A percentile compares a stretch with the other conserved stretches of the same genome.
Evolutionary conservation across 1,140 invertebrate species (phyloP).

Genomic region (Choristoneura fumiferana): DNA sequence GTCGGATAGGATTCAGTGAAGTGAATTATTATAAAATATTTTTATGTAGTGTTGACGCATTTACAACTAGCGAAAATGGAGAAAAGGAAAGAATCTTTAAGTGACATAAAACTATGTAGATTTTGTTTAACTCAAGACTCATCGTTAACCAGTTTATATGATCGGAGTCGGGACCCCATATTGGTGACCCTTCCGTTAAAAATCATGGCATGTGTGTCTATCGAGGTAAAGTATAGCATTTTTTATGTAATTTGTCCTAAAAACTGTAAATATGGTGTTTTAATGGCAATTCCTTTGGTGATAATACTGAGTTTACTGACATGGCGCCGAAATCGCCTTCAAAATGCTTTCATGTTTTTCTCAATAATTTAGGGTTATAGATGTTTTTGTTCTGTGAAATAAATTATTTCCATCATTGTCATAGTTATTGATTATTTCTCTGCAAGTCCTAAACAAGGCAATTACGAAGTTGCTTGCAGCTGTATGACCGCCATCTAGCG

Average conservation of each 20-base stretch:
- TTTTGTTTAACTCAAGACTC: constrained; percentile 83
- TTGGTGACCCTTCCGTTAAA: constrained; percentile 83
- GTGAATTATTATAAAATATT: neutral
- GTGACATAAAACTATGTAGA: constrained; percentile 83
- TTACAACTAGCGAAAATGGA: constrained; percentile 74
- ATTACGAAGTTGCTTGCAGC: neutral
- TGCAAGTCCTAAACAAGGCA: neutral
- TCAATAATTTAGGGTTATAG: neutral
- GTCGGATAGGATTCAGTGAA: constrained; percentile 1
- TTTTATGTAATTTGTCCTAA: neutral
- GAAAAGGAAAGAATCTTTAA: constrained; percentile 79
- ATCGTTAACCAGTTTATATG: constrained; percentile 82
- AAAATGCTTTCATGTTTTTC: neutral
- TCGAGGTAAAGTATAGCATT: constrained; percentile 82
- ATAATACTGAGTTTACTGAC: constrained; percentile 8
- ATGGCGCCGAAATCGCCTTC: constrained; percentile 38
- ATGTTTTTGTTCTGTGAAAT: neutral
- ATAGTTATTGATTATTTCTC: neutral
- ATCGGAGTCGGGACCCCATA: constrained; percentile 78
- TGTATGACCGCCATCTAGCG: constrained; percentile 13
- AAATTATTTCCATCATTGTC: neutral
- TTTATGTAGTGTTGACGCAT: constrained; percentile 22
- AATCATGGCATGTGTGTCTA: constrained; percentile 86
- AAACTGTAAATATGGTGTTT: neutral
- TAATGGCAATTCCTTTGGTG: constrained; percentile 37